Percentiles rank a stretch among this genome's conserved stretches.
Evolutionary conservation across 2,113 vertebrate species (phyloP).

Genomic region (Xenotilapia caudafasciata): DNA sequence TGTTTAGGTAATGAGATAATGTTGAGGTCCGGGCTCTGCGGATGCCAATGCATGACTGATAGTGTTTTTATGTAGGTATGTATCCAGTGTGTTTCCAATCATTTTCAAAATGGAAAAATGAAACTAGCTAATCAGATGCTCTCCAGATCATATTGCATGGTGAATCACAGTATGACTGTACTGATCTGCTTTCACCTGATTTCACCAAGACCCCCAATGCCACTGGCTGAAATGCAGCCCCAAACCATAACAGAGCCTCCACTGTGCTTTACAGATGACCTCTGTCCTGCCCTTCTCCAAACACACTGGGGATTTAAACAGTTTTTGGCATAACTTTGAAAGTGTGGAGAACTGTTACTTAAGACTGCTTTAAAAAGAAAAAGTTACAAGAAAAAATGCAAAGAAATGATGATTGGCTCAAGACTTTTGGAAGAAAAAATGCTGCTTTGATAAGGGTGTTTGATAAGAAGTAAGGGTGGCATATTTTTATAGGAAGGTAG

Average conservation of each 20-base stretch:
- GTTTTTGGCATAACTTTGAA: not conserved
- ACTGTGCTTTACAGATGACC: not conserved
- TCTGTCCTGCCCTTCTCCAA: not conserved
- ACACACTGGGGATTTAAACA: not conserved
- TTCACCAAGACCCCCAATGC: rapidly evolving
- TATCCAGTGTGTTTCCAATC: not conserved
- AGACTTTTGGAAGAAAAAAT: not conserved
- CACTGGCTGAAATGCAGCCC: not conserved
- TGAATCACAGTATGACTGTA: not conserved
- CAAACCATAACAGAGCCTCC: not conserved
- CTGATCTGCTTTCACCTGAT: not conserved
- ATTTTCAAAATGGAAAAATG: not conserved
- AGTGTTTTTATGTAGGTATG: not conserved
- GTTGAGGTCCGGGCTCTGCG: not conserved
- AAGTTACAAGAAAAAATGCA: not conserved
- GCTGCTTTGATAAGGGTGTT: not conserved
- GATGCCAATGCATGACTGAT: not conserved
- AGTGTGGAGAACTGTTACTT: not conserved
- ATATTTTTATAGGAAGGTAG: not conserved
- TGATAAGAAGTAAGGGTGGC: not conserved
- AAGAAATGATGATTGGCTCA: not conserved
- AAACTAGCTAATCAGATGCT: not conserved
- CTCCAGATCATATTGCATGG: rapidly evolving
- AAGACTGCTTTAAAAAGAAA: not conserved
- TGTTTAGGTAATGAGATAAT: not conserved